phyloP scores from a whole-genome alignment of 35 echinoderm and acorn worm species.

The Patiria miniata region DNA sequence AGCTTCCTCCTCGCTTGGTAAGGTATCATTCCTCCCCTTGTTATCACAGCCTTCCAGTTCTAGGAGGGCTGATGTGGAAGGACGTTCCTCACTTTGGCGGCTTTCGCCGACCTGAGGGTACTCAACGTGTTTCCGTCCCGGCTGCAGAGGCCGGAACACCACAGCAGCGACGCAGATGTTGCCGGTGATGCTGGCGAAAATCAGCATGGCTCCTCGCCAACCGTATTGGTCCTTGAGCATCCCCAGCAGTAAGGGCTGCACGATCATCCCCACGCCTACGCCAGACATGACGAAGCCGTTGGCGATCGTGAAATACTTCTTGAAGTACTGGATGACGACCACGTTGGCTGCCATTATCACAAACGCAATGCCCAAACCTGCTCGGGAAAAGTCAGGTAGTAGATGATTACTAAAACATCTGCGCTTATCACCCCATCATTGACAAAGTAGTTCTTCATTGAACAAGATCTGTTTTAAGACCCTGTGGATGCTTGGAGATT shows the following conservation, averaged over 20 bases:
- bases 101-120: neutral
- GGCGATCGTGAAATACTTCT: constrained; percentile 42
- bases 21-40: neutral
- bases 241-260: constrained; percentile 45
- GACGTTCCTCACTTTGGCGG: neutral
- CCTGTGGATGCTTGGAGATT: too few relatives aligned
- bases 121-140: neutral
- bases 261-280: constrained; percentile 58
- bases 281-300: constrained; percentile 68
- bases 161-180: constrained; percentile 29
- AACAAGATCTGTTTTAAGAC: too few relatives aligned
- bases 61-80: neutral
- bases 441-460: too few relatives aligned
- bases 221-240: constrained; percentile 40
- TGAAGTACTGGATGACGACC: constrained; percentile 50
- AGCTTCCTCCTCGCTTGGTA: neutral
- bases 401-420: neutral
- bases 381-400: neutral
- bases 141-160: neutral
- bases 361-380: too few relatives aligned
- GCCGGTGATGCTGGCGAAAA: constrained; percentile 22
- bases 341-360: constrained; percentile 29
- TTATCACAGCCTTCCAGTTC: neutral
- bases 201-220: constrained; percentile 63
- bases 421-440: too few relatives aligned